A percentile compares a stretch with the other conserved stretches of the same genome.
Evolutionary conservation across 2,113 vertebrate species (phyloP).

Genomic region (Haliaeetus leucogaster): DNA sequence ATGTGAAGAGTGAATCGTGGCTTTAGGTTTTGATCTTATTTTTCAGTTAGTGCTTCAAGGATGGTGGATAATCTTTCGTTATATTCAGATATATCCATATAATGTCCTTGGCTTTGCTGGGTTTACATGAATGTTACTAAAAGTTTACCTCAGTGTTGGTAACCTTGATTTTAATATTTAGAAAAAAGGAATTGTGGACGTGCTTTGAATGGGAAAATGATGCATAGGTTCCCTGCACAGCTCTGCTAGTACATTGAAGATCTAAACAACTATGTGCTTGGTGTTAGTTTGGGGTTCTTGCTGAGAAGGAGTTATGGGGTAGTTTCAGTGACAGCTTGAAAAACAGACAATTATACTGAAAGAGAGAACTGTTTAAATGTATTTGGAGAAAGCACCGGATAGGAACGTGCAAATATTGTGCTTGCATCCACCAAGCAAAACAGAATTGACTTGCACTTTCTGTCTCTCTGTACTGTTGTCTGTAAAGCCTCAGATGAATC

Average conservation of each 20-base stretch:
- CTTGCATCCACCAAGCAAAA: background rate
- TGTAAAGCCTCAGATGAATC: background rate
- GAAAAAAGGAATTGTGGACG: background rate
- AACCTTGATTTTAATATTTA: background rate
- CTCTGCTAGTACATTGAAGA: background rate
- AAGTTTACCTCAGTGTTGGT: background rate
- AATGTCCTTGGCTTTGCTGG: background rate
- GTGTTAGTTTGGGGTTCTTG: background rate
- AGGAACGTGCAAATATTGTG: background rate
- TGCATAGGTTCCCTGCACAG: background rate
- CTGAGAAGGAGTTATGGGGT: background rate
- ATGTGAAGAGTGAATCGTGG: background rate
- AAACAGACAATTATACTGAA: background rate
- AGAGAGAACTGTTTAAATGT: background rate
- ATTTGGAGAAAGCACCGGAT: background rate
- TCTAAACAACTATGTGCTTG: background rate
- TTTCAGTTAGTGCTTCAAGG: background rate
- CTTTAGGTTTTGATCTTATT: background rate
- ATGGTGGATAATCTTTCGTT: background rate
- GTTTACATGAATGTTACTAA: background rate
- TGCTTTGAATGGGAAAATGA: background rate
- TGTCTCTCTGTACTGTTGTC: background rate
- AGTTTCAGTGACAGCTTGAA: background rate
- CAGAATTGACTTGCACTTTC: background rate
- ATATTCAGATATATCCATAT: background rate